Evolutionary conservation across 2,888 invertebrate genomes (phyloP).

Genomic region (Agonopterix alstromeriana): DNA sequence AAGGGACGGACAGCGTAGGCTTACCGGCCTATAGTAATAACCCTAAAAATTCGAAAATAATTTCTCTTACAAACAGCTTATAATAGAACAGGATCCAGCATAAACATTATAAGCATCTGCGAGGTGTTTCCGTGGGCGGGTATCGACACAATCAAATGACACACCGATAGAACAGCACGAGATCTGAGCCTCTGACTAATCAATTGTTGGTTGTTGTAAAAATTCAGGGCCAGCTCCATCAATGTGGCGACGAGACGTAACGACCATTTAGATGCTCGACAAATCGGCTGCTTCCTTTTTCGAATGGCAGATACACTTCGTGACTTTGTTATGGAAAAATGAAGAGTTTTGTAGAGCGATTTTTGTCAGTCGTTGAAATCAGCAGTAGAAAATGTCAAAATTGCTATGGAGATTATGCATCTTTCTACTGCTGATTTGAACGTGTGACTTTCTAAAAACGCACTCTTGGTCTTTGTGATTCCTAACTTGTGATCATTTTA

Average conservation of each 20-base stretch:
- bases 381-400: no score
- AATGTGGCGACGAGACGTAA: conserved; percentile 34
- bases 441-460: no score
- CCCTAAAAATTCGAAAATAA: no score
- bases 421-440: no score
- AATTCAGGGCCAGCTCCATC: conserved; percentile 38
- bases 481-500: background rate
- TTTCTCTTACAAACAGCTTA: no score
- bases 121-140: conserved; percentile 16
- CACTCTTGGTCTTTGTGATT: no score
- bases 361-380: no score
- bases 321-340: background rate
- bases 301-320: conserved; percentile 16
- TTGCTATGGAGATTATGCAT: no score
- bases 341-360: background rate
- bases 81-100: no score
- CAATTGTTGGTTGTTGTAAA: conserved; percentile 21
- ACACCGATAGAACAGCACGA: conserved; percentile 24
- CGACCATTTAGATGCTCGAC: conserved; percentile 43
- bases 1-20: no score
- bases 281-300: conserved; percentile 52
- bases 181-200: conserved; percentile 43
- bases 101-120: no score
- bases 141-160: conserved; percentile 18
- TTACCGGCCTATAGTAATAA: no score